These are phyloP conservation scores for Distichodus sexfasciatus DNA, from an alignment of 2,797 vertebrate species.

Conservation along the genomic window DNA sequence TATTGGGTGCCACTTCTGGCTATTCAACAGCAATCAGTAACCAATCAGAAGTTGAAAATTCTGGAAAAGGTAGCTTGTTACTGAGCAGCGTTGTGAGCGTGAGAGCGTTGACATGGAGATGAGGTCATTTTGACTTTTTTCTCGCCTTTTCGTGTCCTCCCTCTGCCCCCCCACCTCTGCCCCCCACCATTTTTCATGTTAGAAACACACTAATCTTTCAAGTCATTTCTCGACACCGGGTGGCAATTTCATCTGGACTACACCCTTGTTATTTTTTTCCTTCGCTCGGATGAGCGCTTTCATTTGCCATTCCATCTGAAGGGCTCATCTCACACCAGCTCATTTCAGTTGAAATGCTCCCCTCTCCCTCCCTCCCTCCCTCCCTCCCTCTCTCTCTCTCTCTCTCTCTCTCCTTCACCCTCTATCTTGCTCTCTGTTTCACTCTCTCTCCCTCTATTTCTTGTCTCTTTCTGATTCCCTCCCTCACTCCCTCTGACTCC, in stretches of 20 bases:
- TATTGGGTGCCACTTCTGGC: too few species aligned
- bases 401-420: too few species aligned
- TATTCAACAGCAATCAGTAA: too few species aligned
- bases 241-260: slow-evolving; percentile 40
- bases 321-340: slow-evolving; percentile 37
- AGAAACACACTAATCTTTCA: slow-evolving; percentile 45
- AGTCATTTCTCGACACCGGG: slow-evolving; percentile 39
- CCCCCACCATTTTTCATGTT: slow-evolving; percentile 31
- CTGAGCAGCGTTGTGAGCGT: too few species aligned
- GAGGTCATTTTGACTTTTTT: slow-evolving; percentile 31
- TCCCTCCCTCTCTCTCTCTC: neutral
- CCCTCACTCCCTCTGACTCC: too few species aligned
- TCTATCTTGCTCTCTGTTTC: too few species aligned
- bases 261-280: slow-evolving; percentile 45
- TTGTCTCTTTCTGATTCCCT: too few species aligned
- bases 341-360: slow-evolving; percentile 22
- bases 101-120: slow-evolving; percentile 33
- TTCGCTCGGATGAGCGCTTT: slow-evolving; percentile 39
- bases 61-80: too few species aligned
- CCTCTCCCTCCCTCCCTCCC: neutral
- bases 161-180: neutral
- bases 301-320: slow-evolving; percentile 50
- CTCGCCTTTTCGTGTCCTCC: neutral
- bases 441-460: too few species aligned
- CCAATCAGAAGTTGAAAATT: too few species aligned